These are phyloP conservation scores for Gila robusta DNA, from an alignment of 2,797 vertebrate genomes.

Conservation along the genomic window DNA sequence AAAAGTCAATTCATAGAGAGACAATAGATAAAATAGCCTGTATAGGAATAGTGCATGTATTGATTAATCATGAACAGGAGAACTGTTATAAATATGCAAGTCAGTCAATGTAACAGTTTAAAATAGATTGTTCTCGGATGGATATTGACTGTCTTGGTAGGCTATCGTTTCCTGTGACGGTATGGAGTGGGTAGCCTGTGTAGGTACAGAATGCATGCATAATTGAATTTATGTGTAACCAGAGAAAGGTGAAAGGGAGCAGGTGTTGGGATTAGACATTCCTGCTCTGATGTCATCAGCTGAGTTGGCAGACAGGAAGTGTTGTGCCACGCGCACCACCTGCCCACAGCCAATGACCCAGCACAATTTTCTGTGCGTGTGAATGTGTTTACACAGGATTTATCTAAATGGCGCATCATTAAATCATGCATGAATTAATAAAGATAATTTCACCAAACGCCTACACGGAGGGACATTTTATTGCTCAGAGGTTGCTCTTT, in stretches of 20 bases:
- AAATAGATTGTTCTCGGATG: slow-evolving; percentile 5
- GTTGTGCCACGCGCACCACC: slow-evolving; percentile 35
- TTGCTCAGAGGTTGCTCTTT: neutral
- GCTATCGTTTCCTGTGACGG: slow-evolving; percentile 16
- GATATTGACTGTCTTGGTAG: neutral
- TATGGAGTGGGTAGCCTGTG: slow-evolving; percentile 13
- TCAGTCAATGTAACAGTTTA: neutral
- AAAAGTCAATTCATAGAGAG: neutral
- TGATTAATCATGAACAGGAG: slow-evolving; percentile 16
- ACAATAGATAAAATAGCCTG: neutral
- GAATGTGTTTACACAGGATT: slow-evolving; percentile 5
- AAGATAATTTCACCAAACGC: neutral
- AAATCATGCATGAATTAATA: slow-evolving; percentile 10
- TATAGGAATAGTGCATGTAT: neutral
- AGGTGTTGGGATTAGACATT: slow-evolving; percentile 51
- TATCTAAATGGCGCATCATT: neutral
- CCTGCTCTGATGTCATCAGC: slow-evolving; percentile 52
- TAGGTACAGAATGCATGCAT: neutral
- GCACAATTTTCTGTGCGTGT: slow-evolving; percentile 8
- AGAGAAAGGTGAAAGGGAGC: slow-evolving; percentile 44
- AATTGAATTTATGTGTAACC: slow-evolving; percentile 26
- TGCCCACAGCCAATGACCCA: slow-evolving; percentile 45
- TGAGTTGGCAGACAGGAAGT: slow-evolving; percentile 52
- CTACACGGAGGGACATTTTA: neutral
- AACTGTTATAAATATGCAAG: slow-evolving; percentile 8